A percentile compares a stretch with the other conserved stretches of the same genome.
Conservation (phyloP, 1,140 invertebrate genomes). For the Calliphora vicina region DNA sequence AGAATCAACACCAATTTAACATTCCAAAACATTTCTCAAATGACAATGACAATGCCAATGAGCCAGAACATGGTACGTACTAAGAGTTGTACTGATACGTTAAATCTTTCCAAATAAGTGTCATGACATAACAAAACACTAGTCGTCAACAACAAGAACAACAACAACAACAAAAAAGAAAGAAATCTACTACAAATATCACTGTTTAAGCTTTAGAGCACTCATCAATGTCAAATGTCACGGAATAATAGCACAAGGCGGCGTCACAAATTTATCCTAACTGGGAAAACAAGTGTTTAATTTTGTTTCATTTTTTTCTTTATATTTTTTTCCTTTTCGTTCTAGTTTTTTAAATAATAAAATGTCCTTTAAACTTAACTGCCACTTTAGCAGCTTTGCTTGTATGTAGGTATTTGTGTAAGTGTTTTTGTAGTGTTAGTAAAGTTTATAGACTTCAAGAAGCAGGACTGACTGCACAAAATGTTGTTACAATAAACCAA, state of each 20-base stretch:
- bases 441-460: not conserved
- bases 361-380: conserved; percentile 27
- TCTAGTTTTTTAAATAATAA: not conserved
- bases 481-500: not conserved
- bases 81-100: not conserved
- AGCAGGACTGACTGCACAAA: not conserved
- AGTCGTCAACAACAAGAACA: not conserved
- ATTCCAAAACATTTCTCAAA: conserved; percentile 21
- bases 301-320: not conserved
- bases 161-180: not conserved
- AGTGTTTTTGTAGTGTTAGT: not conserved
- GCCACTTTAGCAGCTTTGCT: not conserved
- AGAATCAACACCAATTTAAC: conserved; percentile 19
- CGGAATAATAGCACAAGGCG: conserved; percentile 22
- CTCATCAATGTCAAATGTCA: conserved; percentile 35
- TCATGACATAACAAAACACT: conserved; percentile 11
- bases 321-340: not conserved
- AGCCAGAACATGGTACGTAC: not conserved
- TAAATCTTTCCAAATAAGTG: conserved; percentile 28
- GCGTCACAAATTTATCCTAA: conserved; percentile 14
- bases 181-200: not conserved
- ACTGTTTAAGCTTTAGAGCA: conserved; percentile 26
- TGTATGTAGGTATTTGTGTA: not conserved
- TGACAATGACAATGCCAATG: conserved; percentile 24
- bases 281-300: not conserved